Percentiles rank a stretch among this genome's conserved stretches.
Evolutionary conservation across 1,140 invertebrate species (phyloP).

Genomic region (Drosophila subobscura): DNA sequence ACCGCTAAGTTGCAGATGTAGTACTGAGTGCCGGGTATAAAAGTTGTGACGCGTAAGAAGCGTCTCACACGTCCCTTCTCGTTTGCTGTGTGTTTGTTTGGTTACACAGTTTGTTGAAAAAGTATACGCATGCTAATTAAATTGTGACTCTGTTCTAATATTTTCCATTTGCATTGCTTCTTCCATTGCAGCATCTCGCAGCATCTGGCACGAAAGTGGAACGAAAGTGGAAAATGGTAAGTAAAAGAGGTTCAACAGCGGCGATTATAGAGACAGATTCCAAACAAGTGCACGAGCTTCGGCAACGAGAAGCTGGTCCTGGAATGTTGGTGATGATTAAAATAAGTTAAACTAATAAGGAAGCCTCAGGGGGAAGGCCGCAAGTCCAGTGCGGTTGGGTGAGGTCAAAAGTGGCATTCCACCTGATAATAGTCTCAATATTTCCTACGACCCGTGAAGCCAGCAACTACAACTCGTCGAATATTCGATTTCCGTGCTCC

Average conservation of each 20-base stretch:
- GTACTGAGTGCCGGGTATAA: too few species aligned
- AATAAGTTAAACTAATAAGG: too few species aligned
- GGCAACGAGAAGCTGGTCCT: too few species aligned
- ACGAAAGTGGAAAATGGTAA: constrained; percentile 19
- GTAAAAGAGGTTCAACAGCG: too few species aligned
- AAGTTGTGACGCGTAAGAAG: too few species aligned
- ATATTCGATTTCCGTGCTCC: constrained; percentile 42
- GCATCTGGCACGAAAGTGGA: constrained; percentile 11
- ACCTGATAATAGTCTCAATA: constrained; percentile 23
- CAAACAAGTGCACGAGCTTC: too few species aligned
- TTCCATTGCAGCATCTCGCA: constrained; percentile 26
- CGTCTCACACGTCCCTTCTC: too few species aligned
- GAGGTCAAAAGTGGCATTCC: neutral
- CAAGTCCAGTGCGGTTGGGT: neutral
- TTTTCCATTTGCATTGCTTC: constrained; percentile 1
- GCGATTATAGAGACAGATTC: too few species aligned
- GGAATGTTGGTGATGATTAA: too few species aligned
- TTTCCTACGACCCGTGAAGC: neutral
- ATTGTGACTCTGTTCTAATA: constrained; percentile 38
- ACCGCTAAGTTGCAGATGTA: too few species aligned
- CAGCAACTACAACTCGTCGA: constrained; percentile 29
- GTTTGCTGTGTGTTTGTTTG: neutral
- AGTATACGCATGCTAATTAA: constrained; percentile 62
- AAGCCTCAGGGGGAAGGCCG: neutral
- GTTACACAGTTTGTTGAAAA: constrained; percentile 30